A percentile compares a stretch with the other conserved stretches of the same genome.
Conservation (phyloP, 2,113 vertebrate species). For the Henicopernis longicauda region DNA sequence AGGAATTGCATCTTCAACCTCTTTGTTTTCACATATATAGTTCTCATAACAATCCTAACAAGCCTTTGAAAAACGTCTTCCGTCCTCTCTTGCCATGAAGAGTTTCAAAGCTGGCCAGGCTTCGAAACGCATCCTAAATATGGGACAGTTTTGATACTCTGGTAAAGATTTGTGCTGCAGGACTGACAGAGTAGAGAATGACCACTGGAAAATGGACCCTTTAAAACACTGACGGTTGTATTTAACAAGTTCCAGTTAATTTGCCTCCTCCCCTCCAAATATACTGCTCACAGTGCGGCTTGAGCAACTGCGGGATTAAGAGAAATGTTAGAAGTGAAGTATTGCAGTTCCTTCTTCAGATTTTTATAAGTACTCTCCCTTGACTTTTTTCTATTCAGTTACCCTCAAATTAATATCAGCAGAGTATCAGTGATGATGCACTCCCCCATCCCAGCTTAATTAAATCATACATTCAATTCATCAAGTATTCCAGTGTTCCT, state of each 20-base stretch:
- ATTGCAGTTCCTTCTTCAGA: background rate
- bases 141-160: background rate
- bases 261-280: background rate
- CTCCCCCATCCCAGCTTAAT: background rate
- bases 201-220: background rate
- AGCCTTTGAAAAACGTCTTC: conserved; percentile 12
- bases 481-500: background rate
- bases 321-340: background rate
- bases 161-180: background rate
- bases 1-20: conserved; percentile 30
- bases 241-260: background rate
- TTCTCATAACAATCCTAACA: conserved; percentile 3
- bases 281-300: background rate
- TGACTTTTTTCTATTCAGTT: background rate
- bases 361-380: background rate
- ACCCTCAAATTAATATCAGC: background rate
- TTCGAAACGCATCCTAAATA: background rate
- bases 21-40: conserved; percentile 9
- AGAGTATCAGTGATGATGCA: background rate
- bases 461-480: conserved; percentile 11
- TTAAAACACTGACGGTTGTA: background rate
- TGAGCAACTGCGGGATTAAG: background rate
- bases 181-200: background rate
- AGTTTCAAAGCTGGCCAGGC: background rate
- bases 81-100: background rate